These are phyloP conservation scores for Panthera uncia DNA, from an alignment of 2,113 vertebrate genomes.

Conservation along the genomic window DNA sequence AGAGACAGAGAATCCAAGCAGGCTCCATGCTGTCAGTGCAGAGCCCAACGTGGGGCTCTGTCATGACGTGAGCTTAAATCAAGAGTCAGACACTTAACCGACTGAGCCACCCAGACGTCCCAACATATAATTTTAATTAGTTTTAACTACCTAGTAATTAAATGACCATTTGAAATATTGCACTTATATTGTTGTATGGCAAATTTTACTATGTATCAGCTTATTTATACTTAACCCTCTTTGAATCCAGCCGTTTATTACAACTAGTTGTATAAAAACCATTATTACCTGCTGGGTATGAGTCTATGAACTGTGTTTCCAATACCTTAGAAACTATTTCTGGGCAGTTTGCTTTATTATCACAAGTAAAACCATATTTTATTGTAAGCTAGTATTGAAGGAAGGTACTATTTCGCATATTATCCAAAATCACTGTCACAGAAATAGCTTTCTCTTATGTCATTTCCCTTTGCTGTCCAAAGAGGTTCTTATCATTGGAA, in stretches of 20 bases:
- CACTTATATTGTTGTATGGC: not conserved
- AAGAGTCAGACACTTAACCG: too few species aligned
- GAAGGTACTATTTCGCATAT: not conserved
- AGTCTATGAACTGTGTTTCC: not conserved
- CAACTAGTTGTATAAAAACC: not conserved
- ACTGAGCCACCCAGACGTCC: too few species aligned
- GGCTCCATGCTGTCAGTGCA: too few species aligned
- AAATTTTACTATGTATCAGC: not conserved
- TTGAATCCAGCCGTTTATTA: not conserved
- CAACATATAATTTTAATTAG: not conserved
- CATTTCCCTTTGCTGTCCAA: not conserved
- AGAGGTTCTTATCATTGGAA: not conserved
- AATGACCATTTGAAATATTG: not conserved
- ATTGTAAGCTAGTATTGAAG: not conserved
- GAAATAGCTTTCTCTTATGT: not conserved
- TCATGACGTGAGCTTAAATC: too few species aligned
- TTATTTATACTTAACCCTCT: not conserved
- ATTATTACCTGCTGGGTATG: not conserved
- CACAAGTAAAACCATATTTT: not conserved
- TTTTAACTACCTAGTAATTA: not conserved
- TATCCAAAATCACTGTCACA: not conserved
- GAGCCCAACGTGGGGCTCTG: too few species aligned
- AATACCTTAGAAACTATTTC: not conserved
- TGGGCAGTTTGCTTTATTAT: not conserved
- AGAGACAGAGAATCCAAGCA: too few species aligned